Conservation (phyloP, 2,113 vertebrate species). For the Siniperca knerii region DNA sequence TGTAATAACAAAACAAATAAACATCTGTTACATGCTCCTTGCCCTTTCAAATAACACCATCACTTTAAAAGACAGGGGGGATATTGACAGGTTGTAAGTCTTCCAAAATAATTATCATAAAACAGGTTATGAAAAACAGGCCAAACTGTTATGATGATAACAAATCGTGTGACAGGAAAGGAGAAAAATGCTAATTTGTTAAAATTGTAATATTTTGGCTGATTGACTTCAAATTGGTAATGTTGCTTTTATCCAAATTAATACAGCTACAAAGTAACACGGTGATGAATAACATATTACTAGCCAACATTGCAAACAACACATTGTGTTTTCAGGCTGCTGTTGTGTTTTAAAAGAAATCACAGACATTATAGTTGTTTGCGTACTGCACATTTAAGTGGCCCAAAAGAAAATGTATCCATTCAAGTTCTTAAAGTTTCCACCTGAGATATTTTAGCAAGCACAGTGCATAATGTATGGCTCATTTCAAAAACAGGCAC, state of each 20-base stretch:
- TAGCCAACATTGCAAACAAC: conserved; percentile 36
- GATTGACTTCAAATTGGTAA: conserved; percentile 32
- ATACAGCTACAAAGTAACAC: conserved; percentile 47
- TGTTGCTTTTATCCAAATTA: conserved; percentile 37
- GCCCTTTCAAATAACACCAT: conserved; percentile 20
- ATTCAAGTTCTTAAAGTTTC: conserved; percentile 61
- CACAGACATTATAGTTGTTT: conserved; percentile 31
- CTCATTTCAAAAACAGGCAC: conserved; percentile 74
- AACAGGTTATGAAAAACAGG: conserved; percentile 30
- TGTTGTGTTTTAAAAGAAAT: conserved; percentile 57
- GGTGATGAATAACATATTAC: conserved; percentile 33
- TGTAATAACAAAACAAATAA: background rate
- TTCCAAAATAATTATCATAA: conserved; percentile 32
- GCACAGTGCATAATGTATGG: conserved; percentile 66
- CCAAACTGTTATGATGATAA: conserved; percentile 22
- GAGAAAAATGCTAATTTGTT: conserved; percentile 48
- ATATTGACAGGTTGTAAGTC: background rate
- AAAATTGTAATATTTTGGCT: conserved; percentile 44
- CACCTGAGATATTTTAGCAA: conserved; percentile 70
- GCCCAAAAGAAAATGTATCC: conserved; percentile 46
- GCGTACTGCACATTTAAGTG: conserved; percentile 37
- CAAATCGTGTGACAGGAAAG: conserved; percentile 5
- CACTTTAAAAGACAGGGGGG: conserved; percentile 7
- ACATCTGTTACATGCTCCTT: conserved; percentile 4
- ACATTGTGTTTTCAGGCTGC: conserved; percentile 24